Evolutionary conservation across 2,797 vertebrate species (phyloP).

Genomic region (Poeciliopsis gracilis): DNA sequence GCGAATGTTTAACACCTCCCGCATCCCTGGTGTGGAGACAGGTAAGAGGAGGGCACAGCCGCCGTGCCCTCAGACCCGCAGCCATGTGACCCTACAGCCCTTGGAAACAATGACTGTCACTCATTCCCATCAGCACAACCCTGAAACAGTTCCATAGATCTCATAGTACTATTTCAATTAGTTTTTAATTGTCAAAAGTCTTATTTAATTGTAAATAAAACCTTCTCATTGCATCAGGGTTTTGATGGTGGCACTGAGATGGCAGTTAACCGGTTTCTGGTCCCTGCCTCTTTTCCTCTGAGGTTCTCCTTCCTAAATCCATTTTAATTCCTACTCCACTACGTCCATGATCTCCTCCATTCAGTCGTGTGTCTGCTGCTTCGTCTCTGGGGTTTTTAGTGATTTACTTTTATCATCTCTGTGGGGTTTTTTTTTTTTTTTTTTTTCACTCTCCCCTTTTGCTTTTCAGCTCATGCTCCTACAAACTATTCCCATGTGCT

Average conservation of each 20-base stretch:
- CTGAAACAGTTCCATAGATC: slow-evolving; percentile 27
- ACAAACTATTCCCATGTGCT: slow-evolving; percentile 87
- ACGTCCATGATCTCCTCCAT: slow-evolving; percentile 56
- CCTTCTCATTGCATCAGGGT: slow-evolving; percentile 21
- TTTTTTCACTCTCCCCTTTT: slow-evolving; percentile 81
- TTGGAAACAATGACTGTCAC: slow-evolving; percentile 62
- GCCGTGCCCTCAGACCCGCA: slow-evolving; percentile 51
- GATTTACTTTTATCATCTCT: slow-evolving; percentile 71
- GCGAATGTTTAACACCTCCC: slow-evolving; percentile 95
- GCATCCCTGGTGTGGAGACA: slow-evolving; percentile 91
- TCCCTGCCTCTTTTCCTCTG: slow-evolving; percentile 35
- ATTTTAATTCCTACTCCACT: slow-evolving; percentile 51
- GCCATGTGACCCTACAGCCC: slow-evolving; percentile 33
- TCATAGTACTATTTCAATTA: background rate
- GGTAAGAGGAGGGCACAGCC: slow-evolving; percentile 84
- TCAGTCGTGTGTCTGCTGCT: slow-evolving; percentile 59
- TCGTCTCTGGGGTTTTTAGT: slow-evolving; percentile 56
- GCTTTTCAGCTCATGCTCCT: slow-evolving; percentile 88
- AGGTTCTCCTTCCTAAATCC: slow-evolving; percentile 52
- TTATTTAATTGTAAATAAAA: background rate
- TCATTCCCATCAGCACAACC: slow-evolving; percentile 63
- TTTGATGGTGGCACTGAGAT: slow-evolving; percentile 62
- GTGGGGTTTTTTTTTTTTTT: slow-evolving; percentile 61
- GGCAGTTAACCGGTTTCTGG: slow-evolving; percentile 63
- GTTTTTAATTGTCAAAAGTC: background rate